Evolutionary conservation across 2,113 vertebrate species (phyloP).

Genomic region (Pteruthius melanotis): DNA sequence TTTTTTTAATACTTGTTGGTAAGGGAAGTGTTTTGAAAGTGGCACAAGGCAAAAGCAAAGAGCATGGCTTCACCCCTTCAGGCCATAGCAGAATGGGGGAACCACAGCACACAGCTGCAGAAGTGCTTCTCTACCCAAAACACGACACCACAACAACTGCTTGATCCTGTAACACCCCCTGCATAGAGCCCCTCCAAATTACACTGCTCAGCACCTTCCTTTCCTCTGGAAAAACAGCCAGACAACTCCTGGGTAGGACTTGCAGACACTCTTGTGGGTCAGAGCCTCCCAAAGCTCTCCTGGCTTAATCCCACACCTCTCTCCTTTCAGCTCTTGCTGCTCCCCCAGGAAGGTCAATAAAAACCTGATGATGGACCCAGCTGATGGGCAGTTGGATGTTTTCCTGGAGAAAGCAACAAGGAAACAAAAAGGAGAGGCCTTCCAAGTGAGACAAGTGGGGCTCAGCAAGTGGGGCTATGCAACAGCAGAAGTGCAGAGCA

Average conservation of each 20-base stretch:
- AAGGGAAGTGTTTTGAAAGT: neutral
- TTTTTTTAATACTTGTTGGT: neutral
- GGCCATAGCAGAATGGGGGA: neutral
- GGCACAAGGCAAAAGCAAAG: neutral
- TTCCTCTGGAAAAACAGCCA: neutral
- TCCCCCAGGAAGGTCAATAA: neutral
- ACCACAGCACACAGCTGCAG: fast-evolving
- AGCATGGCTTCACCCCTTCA: neutral
- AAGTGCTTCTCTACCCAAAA: neutral
- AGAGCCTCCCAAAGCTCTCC: neutral
- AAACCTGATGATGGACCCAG: neutral
- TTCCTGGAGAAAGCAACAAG: neutral
- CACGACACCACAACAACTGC: fast-evolving
- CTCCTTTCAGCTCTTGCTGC: neutral
- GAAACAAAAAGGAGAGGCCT: neutral
- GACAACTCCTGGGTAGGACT: neutral
- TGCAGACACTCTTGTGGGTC: neutral
- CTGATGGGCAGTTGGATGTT: neutral
- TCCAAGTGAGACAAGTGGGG: neutral
- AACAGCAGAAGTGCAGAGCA: neutral
- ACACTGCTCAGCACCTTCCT: neutral
- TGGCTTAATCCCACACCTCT: neutral
- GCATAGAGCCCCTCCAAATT: neutral
- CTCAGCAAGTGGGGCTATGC: neutral
- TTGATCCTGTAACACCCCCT: neutral